Evolutionary conservation across 1,140 invertebrate genomes (phyloP).

Genomic region (Musca vetustissima): DNA sequence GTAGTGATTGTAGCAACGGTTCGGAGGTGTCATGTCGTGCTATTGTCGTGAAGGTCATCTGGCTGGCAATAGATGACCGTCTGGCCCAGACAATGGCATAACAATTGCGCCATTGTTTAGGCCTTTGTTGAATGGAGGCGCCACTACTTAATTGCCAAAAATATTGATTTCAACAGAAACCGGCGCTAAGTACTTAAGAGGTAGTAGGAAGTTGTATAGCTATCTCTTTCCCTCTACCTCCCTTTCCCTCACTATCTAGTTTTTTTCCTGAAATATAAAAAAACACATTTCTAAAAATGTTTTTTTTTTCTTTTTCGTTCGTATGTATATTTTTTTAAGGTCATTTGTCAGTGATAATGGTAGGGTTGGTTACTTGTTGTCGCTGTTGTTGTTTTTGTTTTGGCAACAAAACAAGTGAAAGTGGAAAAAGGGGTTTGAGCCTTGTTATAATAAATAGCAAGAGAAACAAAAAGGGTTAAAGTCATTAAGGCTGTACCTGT

Average conservation of each 20-base stretch:
- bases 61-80: background rate
- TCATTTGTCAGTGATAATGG: background rate
- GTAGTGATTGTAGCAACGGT: background rate
- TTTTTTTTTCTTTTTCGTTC: background rate
- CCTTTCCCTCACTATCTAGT: too few relatives aligned
- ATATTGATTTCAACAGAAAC: background rate
- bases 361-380: background rate
- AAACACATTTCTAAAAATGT: background rate
- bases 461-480: too few relatives aligned
- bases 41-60: slow-evolving; percentile 5
- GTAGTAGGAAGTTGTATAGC: background rate
- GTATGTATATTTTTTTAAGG: background rate
- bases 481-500: too few relatives aligned
- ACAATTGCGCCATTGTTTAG: slow-evolving; percentile 1
- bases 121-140: slow-evolving; percentile 10
- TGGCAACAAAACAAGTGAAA: too few relatives aligned
- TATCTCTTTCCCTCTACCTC: too few relatives aligned
- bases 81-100: background rate
- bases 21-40: background rate
- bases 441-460: too few relatives aligned
- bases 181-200: background rate
- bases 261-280: background rate
- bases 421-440: too few relatives aligned
- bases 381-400: too few relatives aligned
- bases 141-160: slow-evolving; percentile 14